Base-by-base conservation (phyloP, 2,888 invertebrate species). In the Himalopsyche japonica region DNA sequence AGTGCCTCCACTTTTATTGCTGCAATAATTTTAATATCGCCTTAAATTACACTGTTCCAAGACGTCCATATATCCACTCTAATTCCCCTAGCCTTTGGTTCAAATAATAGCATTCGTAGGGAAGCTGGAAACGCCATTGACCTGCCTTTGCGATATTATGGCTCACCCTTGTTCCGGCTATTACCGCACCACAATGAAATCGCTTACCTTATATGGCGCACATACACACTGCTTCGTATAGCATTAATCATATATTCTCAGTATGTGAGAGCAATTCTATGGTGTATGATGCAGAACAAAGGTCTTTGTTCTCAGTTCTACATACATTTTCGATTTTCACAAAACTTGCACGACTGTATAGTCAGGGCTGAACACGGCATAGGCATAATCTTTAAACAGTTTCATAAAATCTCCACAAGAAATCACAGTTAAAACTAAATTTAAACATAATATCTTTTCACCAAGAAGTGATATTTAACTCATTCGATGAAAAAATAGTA, bases 231-330 rank as follows among this genome's bases (percentile, higher is more conserved):
- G 57, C 57, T 7, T 57, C 20, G 57, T 27, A 80, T 32, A 27
- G 27, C 49, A 80, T 80, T 80, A 80, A 80, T 80, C 80, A 80
- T 80, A 80, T 48, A 80, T 80, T 80, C 80, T 49, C 32, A 80
- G 80, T 80, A 48, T 49, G 30, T 32, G 8, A 24, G 24, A 27
- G 49, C 47, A 80, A 78, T 48, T 48, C 70, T 70, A 70, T 70
- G 27, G 30, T 70, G 70, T 70, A 48, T 32, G 48, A 77, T 37
- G 20, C 77, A 27, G 82, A 37, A 82, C 82, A 82, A 82, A 82
- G 82, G 77, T 5, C 70, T 82, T 82, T 82, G 82, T 82, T 82
- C 49, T 70, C 70, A 27, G 8, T 70, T 70, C 70, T 30, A 70
- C 70, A 27, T 70, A 70, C 70, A 70, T 70, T 70, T 70, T 70